Evolutionary conservation across 2,113 vertebrate species (phyloP).

Genomic region (Oenanthe oenanthe): DNA sequence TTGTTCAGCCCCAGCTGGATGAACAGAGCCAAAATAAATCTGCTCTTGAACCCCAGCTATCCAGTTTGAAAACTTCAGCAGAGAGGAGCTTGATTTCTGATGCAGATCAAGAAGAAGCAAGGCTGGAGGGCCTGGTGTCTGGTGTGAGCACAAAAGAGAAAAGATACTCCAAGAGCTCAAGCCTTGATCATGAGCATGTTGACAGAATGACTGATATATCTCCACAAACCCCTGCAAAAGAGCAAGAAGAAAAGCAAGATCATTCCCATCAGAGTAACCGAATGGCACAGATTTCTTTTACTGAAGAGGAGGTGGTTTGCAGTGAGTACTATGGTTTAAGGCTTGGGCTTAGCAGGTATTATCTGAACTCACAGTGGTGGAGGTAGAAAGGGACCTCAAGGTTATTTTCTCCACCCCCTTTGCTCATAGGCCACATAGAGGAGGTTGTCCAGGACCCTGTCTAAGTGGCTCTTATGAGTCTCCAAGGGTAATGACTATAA

Average conservation of each 20-base stretch:
- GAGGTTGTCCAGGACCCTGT: neutral
- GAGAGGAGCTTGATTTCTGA: neutral
- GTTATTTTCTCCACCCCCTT: neutral
- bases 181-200: accelerated
- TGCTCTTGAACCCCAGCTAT: neutral
- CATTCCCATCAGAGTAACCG: neutral
- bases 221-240: neutral
- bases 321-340: neutral
- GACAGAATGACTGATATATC: neutral
- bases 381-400: neutral
- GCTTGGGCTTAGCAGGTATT: neutral
- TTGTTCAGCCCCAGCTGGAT: neutral
- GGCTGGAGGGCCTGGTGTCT: neutral
- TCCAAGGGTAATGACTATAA: neutral
- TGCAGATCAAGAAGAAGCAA: neutral
- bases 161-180: neutral
- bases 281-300: neutral
- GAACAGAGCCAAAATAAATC: neutral
- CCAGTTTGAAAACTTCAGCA: neutral
- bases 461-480: neutral
- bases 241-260: neutral
- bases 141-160: neutral
- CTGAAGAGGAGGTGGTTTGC: neutral
- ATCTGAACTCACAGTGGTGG: neutral
- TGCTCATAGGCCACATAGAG: neutral